phyloP scores from a whole-genome alignment of 2,888 invertebrate genomes.

The Lithophane semibrunnea region DNA sequence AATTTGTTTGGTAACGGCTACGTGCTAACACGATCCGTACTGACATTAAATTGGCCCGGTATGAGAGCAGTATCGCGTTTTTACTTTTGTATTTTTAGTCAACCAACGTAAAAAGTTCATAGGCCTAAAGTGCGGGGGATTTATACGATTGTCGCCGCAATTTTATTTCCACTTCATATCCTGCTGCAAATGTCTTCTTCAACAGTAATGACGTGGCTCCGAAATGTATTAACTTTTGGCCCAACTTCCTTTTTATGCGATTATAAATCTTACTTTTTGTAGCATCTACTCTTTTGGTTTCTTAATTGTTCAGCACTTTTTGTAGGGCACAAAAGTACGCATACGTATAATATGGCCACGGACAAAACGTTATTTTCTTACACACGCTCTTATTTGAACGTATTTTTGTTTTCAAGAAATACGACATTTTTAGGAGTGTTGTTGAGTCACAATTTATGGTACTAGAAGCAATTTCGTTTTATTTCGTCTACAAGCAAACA shows the following conservation, averaged over 20 bases:
- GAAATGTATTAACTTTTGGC: conserved; percentile 60
- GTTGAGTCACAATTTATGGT: conserved; percentile 52
- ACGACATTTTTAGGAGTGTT: conserved; percentile 49
- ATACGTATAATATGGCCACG: conserved; percentile 1
- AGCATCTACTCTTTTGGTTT: conserved; percentile 27
- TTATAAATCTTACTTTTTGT: conserved; percentile 55
- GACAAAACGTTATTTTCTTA: conserved; percentile 32
- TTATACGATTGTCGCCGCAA: conserved; percentile 65
- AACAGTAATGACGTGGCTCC: conserved; percentile 53
- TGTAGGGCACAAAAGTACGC: conserved; percentile 11
- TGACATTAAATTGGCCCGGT: conserved; percentile 73
- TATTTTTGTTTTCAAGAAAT: conserved; percentile 51
- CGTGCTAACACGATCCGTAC: conserved; percentile 76
- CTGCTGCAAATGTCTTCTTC: conserved; percentile 60
- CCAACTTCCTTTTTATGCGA: conserved; percentile 33
- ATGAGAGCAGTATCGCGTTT: conserved; percentile 67
- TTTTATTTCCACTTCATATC: conserved; percentile 68
- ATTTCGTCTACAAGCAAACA: conserved; percentile 51
- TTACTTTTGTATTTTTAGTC: conserved; percentile 63
- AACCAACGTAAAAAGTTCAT: conserved; percentile 49
- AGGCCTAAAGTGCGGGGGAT: conserved; percentile 54
- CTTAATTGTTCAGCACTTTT: conserved; percentile 41
- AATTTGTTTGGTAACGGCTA: conserved; percentile 81
- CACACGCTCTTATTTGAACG: conserved; percentile 9
- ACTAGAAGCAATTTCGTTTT: conserved; percentile 53